These are phyloP conservation scores for Otocyon megalotis DNA, from an alignment of 2,113 vertebrate species.

Conservation along the genomic window DNA sequence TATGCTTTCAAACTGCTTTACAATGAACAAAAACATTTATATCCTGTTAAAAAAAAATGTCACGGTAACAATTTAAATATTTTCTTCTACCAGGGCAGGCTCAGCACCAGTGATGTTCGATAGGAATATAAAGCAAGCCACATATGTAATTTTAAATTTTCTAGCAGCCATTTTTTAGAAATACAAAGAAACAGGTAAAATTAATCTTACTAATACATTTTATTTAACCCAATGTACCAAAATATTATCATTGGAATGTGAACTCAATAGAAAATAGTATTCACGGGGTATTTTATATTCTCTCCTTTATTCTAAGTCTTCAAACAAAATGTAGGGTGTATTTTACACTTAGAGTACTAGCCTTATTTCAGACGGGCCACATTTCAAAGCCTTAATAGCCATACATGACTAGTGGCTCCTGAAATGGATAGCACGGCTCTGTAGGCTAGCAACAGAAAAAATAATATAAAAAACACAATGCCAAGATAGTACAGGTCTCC, in stretches of 20 bases:
- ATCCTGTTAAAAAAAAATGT: not conserved
- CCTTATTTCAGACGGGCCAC: not conserved
- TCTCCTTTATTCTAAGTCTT: not conserved
- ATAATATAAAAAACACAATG: accelerated
- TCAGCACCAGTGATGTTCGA: not conserved
- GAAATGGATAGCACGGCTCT: not conserved
- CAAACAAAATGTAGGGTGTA: not conserved
- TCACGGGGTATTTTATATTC: not conserved
- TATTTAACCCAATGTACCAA: not conserved
- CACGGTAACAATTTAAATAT: conserved; percentile 23
- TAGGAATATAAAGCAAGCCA: not conserved
- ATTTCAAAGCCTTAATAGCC: not conserved
- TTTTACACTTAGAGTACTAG: not conserved
- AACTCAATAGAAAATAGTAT: conserved; percentile 48
- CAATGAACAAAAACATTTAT: conserved; percentile 35
- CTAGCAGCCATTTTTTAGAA: not conserved
- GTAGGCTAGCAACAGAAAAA: not conserved
- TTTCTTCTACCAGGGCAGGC: not conserved
- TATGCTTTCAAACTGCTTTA: conserved; percentile 46
- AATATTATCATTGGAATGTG: conserved; percentile 15
- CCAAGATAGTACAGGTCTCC: not conserved
- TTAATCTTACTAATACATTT: conserved; percentile 43
- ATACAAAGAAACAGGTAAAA: not conserved
- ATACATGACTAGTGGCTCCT: not conserved
- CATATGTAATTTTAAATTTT: not conserved